Evolutionary conservation across 2,797 vertebrate genomes (phyloP).

Genomic region (Scyliorhinus canicula): DNA sequence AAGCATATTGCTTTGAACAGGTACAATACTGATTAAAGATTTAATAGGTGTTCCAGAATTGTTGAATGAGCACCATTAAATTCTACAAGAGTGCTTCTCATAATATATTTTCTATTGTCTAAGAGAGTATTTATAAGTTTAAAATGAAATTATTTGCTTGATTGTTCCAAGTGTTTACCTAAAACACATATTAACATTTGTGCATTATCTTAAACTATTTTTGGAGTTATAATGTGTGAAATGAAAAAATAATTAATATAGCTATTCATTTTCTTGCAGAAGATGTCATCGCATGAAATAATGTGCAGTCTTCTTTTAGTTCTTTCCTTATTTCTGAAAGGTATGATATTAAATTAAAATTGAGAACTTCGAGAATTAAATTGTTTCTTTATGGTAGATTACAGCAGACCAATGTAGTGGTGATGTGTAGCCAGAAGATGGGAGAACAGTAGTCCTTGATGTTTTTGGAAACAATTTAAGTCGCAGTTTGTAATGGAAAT

Average conservation of each 20-base stretch:
- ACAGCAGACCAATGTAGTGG: not conserved
- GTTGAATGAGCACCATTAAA: not conserved
- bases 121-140: not conserved
- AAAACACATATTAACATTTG: not conserved
- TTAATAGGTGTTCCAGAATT: not conserved
- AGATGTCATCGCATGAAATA: not conserved
- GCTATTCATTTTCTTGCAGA: not conserved
- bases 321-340: not conserved
- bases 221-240: not conserved
- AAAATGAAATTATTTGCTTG: not conserved
- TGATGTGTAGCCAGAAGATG: not conserved
- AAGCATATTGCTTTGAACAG: not conserved
- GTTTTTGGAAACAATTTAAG: not conserved
- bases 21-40: not conserved
- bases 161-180: not conserved
- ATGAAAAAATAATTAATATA: not conserved
- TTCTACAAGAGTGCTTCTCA: not conserved
- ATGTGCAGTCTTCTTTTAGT: not conserved
- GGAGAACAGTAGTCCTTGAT: not conserved
- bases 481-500: not conserved
- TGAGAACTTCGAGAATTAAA: not conserved
- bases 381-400: not conserved
- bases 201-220: not conserved
- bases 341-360: slow-evolving; percentile 1
- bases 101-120: not conserved